Base-by-base conservation (phyloP, 37 sponge, comb jelly and placozoan species). In the Beroe forskalii region DNA sequence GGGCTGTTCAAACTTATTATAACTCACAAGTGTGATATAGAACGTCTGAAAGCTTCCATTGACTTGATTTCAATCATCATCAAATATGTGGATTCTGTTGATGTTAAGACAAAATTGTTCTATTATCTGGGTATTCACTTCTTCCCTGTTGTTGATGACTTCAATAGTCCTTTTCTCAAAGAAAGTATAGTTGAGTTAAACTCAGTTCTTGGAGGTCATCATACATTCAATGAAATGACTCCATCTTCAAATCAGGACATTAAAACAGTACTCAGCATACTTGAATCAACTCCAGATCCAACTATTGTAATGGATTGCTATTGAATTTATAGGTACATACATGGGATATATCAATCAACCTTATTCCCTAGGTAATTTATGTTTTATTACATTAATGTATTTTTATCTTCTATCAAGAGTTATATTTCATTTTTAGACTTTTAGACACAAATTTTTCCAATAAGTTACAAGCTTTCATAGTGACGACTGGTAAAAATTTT, bases 301-400 rank as follows among this genome's bases (percentile, higher is more conserved):
- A 25, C 37, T 22, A 40, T 80, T 80, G 28, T n/a, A 1, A 80
- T 80, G 86, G 86, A 80, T 80, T 80, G 86, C 35, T 80, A 80
- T 80, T 80, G 86, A 80, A 44, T 44, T 80, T 80, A 48, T n/a
- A n/a, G n/a, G n/a, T n/a, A n/a, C n/a, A n/a, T n/a, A n/a, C n/a
- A n/a, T n/a, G n/a, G n/a, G n/a, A n/a, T n/a, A n/a, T n/a, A n/a
- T n/a, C n/a, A n/a, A n/a, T n/a, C n/a, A n/a, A n/a, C n/a, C n/a
- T n/a, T n/a, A n/a, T n/a, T n/a, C n/a, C n/a, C n/a, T n/a, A n/a
- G n/a, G n/a, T n/a, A n/a, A n/a, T n/a, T n/a, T n/a, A n/a, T n/a
- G n/a, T n/a, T n/a, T n/a, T n/a, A n/a, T n/a, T n/a, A n/a, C n/a
- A n/a, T n/a, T n/a, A n/a, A n/a, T n/a, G n/a, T n/a, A n/a, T n/a